Base-by-base conservation (phyloP, 1,140 invertebrate genomes). In the Pseudoatta argentina region DNA sequence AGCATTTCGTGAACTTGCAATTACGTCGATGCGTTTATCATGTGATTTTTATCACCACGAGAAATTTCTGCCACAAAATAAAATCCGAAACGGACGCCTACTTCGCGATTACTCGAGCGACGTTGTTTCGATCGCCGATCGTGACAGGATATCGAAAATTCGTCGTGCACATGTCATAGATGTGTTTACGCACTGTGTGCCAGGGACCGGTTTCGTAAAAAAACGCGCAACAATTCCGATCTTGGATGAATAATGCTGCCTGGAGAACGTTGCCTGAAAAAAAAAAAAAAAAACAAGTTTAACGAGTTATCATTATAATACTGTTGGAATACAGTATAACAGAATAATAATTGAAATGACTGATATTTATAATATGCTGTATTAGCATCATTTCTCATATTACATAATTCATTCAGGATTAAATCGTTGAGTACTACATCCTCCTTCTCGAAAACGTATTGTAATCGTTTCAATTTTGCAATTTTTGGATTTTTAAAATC, bases 101-200 rank as follows among this genome's bases (percentile, higher is more conserved):
- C 27, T 67, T 88, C 61, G 66, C 81, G 64, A 59, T 71, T 75
- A 61, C 44, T 75, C 55, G 48, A 48, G 24, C 18, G n/a, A 44
- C 27, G 57, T 79, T 51, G n/a, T 61, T 61, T 67, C 53, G 85
- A 81, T 88, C 77, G 77, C 72, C 61, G 87, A 89, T 91, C n/a
- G 72, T 16, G 82, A 83, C 44, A 14, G 53, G 63, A 48, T 82
- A 53, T 77, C 78, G 48, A 82, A 88, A 86, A 86, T 91, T 91
- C 81, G 86, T 92, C 86, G 86, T 91, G 90, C 90, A 92, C 91
- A 86, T 91, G 86, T 88, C 86, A 77, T 92, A 91, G 90, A 89
- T 91, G 73, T 91, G 87, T 86, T 78, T 86, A 85, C 88, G 76
- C 86, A 90, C 86, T 27, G 64, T 39, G 66, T 86, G 89, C 78